Evolutionary conservation across 2,888 invertebrate species (phyloP).

Genomic region (Brachyptera risi): DNA sequence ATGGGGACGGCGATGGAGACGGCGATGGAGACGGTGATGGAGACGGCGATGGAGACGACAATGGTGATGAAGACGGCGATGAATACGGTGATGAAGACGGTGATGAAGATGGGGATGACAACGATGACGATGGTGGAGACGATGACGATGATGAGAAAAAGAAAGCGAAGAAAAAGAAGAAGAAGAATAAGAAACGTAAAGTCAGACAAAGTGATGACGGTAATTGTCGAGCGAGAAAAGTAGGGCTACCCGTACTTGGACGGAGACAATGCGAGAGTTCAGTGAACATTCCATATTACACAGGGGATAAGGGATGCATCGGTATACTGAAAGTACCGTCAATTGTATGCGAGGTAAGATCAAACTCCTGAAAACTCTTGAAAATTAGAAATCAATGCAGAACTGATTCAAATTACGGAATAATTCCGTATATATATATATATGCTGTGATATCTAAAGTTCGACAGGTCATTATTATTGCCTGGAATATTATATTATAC

Average conservation of each 20-base stretch:
- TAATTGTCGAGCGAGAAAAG: constrained; percentile 51
- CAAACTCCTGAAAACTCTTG: no score
- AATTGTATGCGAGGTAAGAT: constrained; percentile 51
- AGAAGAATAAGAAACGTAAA: no score
- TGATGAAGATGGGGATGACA: neutral
- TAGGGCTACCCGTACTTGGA: constrained; percentile 51
- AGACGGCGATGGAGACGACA: neutral
- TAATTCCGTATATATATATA: no score
- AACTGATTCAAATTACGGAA: no score
- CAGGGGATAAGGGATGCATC: constrained; percentile 53
- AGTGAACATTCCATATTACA: constrained; percentile 42
- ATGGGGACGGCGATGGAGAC: no score
- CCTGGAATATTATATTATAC: no score
- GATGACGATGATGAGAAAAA: constrained; percentile 1
- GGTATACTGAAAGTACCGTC: constrained; percentile 50
- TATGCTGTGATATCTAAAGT: no score
- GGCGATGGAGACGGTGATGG: neutral
- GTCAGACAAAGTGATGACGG: constrained; percentile 32
- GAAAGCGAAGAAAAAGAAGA: neutral
- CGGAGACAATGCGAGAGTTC: constrained; percentile 46
- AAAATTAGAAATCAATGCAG: no score
- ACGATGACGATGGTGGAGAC: neutral
- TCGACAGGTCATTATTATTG: no score
- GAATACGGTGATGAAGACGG: neutral
- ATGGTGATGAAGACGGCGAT: neutral